phyloP scores from a whole-genome alignment of 2,888 invertebrate genomes.

The Tigriopus californicus region DNA sequence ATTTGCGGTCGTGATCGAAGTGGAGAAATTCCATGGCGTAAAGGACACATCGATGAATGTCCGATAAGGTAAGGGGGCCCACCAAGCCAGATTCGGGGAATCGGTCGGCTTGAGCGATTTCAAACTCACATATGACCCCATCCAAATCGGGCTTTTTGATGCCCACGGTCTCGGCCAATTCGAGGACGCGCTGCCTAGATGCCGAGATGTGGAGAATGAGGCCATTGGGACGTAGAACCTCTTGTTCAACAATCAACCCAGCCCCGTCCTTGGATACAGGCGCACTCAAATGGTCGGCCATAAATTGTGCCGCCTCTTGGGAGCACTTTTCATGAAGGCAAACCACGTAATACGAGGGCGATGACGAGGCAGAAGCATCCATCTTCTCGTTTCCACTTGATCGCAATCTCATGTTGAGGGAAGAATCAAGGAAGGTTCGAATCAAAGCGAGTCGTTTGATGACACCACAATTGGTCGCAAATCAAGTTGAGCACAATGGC shows the following conservation, averaged over 20 bases:
- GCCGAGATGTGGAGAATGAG: slow-evolving; percentile 3
- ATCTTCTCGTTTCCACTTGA: no score
- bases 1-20: not conserved
- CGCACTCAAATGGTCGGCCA: not conserved
- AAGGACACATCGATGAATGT: slow-evolving; percentile 12
- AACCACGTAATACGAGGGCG: not conserved
- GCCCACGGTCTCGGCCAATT: not conserved
- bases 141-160: not conserved
- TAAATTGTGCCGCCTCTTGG: slow-evolving; percentile 10
- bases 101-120: slow-evolving; percentile 24
- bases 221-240: not conserved
- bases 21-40: slow-evolving; percentile 7
- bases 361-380: not conserved
- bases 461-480: not conserved
- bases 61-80: slow-evolving; percentile 11
- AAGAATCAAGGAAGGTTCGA: no score
- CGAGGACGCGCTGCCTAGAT: not conserved
- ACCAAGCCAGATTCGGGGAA: slow-evolving; percentile 22
- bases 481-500: not conserved
- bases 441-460: no score
- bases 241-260: not conserved
- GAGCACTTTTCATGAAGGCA: slow-evolving; percentile 10
- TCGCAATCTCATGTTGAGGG: no score
- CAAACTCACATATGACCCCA: slow-evolving; percentile 16
- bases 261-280: not conserved